Percentiles rank a stretch among this genome's conserved stretches.
Evolutionary conservation across 2,797 vertebrate genomes (phyloP).

Genomic region (Cetoscarus ocellatus): DNA sequence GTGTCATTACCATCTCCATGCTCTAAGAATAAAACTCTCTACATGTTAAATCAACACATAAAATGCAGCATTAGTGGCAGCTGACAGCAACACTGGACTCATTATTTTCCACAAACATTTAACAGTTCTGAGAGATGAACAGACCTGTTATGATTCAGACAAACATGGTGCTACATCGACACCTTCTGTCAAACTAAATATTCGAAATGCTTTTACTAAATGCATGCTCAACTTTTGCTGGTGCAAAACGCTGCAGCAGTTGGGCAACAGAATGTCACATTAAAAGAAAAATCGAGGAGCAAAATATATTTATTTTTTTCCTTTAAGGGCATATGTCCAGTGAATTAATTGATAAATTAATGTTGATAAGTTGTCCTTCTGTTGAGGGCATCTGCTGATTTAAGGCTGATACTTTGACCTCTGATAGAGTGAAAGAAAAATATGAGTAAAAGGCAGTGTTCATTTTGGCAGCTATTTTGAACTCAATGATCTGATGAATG

Average conservation of each 20-base stretch:
- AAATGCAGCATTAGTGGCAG: slow-evolving; percentile 5
- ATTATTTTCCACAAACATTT: slow-evolving; percentile 23
- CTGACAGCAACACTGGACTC: slow-evolving; percentile 10
- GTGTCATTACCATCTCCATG: background rate
- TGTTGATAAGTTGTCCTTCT: too few relatives aligned
- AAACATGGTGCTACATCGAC: slow-evolving; percentile 43
- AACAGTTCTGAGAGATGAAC: slow-evolving; percentile 44
- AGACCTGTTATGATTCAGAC: slow-evolving; percentile 49
- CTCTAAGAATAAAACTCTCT: background rate
- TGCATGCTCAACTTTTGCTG: slow-evolving; percentile 29
- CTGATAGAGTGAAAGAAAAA: too few relatives aligned
- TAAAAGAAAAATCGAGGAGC: background rate
- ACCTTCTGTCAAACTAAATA: slow-evolving; percentile 57
- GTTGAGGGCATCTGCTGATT: too few relatives aligned
- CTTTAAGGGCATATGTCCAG: too few relatives aligned
- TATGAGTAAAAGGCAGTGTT: too few relatives aligned
- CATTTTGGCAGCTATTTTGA: too few relatives aligned
- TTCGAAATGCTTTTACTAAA: slow-evolving; percentile 2
- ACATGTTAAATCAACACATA: background rate
- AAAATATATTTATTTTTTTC: background rate
- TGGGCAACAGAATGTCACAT: slow-evolving; percentile 12
- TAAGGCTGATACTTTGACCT: too few relatives aligned
- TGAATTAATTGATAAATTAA: too few relatives aligned
- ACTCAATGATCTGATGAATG: too few relatives aligned
- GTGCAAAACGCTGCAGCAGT: slow-evolving; percentile 26